A percentile compares a stretch with the other conserved stretches of the same genome.
Conservation (phyloP, 2,888 invertebrate species). For the Molanna angustata region DNA sequence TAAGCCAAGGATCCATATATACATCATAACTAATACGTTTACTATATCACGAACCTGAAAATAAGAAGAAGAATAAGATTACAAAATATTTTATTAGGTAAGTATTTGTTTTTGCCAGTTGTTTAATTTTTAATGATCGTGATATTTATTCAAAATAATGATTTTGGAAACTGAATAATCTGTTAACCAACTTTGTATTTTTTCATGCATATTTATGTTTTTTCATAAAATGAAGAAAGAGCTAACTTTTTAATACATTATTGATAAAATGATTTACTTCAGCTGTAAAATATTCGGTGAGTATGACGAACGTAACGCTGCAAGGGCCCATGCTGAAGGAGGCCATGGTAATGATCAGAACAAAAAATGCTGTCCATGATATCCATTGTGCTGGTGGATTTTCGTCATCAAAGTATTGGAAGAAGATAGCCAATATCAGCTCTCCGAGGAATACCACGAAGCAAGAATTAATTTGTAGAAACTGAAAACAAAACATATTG, state of each 20-base stretch:
- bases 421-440: constrained; percentile 40
- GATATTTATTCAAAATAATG: too few relatives aligned
- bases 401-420: constrained; percentile 39
- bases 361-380: constrained; percentile 44
- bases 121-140: too few relatives aligned
- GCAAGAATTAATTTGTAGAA: constrained; percentile 44
- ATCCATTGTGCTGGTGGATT: constrained; percentile 30
- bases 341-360: constrained; percentile 46
- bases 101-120: too few relatives aligned
- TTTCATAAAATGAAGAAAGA: too few relatives aligned
- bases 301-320: constrained; percentile 39
- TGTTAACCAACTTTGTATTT: too few relatives aligned
- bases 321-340: constrained; percentile 47
- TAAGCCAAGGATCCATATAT: constrained; percentile 50
- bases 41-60: constrained; percentile 39
- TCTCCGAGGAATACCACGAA: constrained; percentile 40
- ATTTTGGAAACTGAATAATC: too few relatives aligned
- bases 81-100: too few relatives aligned
- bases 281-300: constrained; percentile 37
- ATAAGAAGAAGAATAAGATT: neutral
- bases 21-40: constrained; percentile 45
- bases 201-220: too few relatives aligned
- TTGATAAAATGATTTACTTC: too few relatives aligned
- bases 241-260: too few relatives aligned
- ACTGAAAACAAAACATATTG: constrained; percentile 38